phyloP scores from a whole-genome alignment of 2,888 invertebrate species.

The Pristionchus maxplancki region DNA sequence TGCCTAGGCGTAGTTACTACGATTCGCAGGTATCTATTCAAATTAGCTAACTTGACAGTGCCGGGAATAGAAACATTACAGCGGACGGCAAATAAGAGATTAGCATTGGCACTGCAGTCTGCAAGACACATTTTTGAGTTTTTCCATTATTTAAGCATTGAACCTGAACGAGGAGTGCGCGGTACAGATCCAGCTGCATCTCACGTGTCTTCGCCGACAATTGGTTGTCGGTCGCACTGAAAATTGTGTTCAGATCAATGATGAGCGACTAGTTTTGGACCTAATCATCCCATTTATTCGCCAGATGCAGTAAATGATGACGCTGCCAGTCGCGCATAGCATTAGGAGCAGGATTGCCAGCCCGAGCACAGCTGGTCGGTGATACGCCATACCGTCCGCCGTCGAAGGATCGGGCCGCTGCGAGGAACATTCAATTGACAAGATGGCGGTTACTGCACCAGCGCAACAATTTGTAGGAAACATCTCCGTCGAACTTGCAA shows the following conservation, averaged over 20 bases:
- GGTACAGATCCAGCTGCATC: background rate
- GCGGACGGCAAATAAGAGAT: background rate
- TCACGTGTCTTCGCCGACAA: background rate
- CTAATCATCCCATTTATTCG: background rate
- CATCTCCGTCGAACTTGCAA: background rate
- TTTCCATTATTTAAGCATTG: too few species aligned
- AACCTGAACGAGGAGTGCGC: slow-evolving; percentile 1
- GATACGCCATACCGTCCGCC: background rate
- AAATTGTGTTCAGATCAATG: background rate
- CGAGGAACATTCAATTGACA: too few species aligned
- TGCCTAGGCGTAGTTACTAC: background rate
- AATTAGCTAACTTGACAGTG: background rate
- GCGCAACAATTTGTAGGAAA: background rate
- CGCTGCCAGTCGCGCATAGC: background rate
- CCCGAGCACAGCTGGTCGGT: background rate
- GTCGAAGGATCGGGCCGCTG: background rate
- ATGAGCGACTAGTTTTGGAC: background rate
- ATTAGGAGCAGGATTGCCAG: background rate
- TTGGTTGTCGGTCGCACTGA: background rate
- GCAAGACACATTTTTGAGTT: too few species aligned
- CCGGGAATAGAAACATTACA: background rate
- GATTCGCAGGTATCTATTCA: too few species aligned
- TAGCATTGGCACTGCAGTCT: background rate
- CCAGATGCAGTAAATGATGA: background rate
- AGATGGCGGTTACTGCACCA: too few species aligned